Evolutionary conservation across 2,113 vertebrate genomes (phyloP).

Genomic region (Lichenostomus cassidix): DNA sequence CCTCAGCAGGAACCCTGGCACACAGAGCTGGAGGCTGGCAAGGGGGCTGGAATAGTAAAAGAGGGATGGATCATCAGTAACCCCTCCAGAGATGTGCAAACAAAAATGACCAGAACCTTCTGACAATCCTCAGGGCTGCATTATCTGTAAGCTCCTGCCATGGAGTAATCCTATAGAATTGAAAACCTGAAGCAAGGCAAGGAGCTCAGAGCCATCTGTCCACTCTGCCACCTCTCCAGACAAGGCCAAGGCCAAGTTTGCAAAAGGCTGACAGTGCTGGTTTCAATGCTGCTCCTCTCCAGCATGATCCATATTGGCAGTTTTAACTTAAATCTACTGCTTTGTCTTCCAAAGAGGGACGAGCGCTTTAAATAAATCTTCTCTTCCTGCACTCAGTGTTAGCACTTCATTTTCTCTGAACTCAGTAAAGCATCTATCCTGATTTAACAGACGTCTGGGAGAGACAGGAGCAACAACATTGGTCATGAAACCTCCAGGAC

Average conservation of each 20-base stretch:
- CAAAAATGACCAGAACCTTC: neutral
- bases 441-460: conserved; percentile 14
- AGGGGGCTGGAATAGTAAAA: neutral
- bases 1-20: rapidly evolving
- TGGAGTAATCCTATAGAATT: neutral
- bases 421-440: conserved; percentile 3
- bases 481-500: neutral
- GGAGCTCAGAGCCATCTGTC: neutral
- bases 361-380: conserved; percentile 21
- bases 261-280: neutral
- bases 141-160: neutral
- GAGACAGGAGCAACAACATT: neutral
- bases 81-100: neutral
- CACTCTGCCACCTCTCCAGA: neutral
- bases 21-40: neutral
- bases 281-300: neutral
- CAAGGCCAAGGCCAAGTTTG: conserved; percentile 7
- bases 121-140: neutral
- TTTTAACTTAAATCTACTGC: conserved; percentile 15
- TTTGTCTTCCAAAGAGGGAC: conserved; percentile 17
- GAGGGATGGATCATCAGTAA: neutral
- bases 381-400: neutral
- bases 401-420: conserved; percentile 38
- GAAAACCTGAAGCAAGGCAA: neutral
- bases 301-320: conserved; percentile 18